A percentile compares a stretch with the other conserved stretches of the same genome.
Conservation (phyloP, 1,140 invertebrate genomes). For the Acromyrmex heyeri region DNA sequence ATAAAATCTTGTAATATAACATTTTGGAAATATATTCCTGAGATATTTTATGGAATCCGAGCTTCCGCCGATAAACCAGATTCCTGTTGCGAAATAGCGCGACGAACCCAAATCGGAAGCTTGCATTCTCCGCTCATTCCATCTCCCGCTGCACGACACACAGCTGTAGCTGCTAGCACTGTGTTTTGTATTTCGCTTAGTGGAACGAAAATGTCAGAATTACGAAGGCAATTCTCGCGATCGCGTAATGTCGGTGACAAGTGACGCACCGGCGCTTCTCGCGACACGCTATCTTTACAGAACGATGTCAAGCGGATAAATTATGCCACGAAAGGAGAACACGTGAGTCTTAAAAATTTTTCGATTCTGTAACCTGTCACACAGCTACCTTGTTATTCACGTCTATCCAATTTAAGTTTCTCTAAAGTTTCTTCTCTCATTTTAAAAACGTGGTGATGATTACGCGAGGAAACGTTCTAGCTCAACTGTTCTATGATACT, state of each 20-base stretch:
- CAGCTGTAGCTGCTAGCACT: constrained; percentile 53
- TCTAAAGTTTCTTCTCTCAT: not conserved
- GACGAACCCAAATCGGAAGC: too few relatives aligned
- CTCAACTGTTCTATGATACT: too few relatives aligned
- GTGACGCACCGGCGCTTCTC: constrained; percentile 65
- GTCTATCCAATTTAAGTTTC: not conserved
- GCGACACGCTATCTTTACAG: constrained; percentile 50
- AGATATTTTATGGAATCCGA: too few relatives aligned
- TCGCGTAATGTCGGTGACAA: constrained; percentile 67
- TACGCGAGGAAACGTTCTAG: too few relatives aligned
- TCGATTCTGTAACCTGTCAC: constrained; percentile 35
- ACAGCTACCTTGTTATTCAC: not conserved
- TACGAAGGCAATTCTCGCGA: constrained; percentile 7
- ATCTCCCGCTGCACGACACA: not conserved
- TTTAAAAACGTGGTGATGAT: not conserved
- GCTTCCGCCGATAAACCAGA: not conserved
- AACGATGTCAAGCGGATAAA: constrained; percentile 78
- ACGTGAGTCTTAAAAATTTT: constrained; percentile 77
- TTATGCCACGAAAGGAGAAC: constrained; percentile 86
- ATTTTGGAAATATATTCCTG: too few relatives aligned
- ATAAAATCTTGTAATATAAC: too few relatives aligned
- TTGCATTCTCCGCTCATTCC: too few relatives aligned
- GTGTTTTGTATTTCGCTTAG: constrained; percentile 52
- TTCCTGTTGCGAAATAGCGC: not conserved
- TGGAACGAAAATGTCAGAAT: constrained; percentile 52